Conservation (phyloP, 2,888 invertebrate species). For the Drosophila mimica region DNA sequence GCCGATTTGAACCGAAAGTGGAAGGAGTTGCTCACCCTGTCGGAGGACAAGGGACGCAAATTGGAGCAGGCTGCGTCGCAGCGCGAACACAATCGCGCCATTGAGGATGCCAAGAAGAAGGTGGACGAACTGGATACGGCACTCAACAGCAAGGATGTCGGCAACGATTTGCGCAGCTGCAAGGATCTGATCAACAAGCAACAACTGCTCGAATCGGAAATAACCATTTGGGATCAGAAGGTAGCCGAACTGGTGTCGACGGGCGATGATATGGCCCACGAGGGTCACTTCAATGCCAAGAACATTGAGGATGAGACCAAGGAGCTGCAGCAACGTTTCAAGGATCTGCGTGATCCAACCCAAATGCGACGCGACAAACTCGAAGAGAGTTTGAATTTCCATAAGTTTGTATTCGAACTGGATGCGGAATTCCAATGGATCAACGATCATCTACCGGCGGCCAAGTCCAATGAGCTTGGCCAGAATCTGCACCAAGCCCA, state of each 20-base stretch:
- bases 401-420: conserved; percentile 97
- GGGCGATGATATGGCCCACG: conserved; percentile 95
- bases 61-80: conserved; percentile 95
- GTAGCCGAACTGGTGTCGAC: conserved; percentile 91
- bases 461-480: conserved; percentile 90
- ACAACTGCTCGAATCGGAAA: conserved; percentile 94
- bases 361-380: conserved; percentile 90
- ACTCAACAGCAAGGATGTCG: conserved; percentile 92
- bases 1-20: conserved; percentile 91
- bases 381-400: conserved; percentile 91
- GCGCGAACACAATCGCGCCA: conserved; percentile 90
- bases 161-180: conserved; percentile 95
- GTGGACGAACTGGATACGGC: conserved; percentile 93
- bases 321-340: conserved; percentile 89
- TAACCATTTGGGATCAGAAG: conserved; percentile 92
- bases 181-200: conserved; percentile 96
- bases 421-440: conserved; percentile 98
- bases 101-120: conserved; percentile 95
- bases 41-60: conserved; percentile 89
- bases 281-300: conserved; percentile 97
- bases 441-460: conserved; percentile 93
- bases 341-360: conserved; percentile 90
- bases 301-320: conserved; percentile 93
- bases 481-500: conserved; percentile 96
- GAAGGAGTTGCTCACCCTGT: conserved; percentile 90